A percentile compares a stretch with the other conserved stretches of the same genome.
Evolutionary conservation across 2,797 vertebrate species (phyloP).

Genomic region (Cyclopterus lumpus): DNA sequence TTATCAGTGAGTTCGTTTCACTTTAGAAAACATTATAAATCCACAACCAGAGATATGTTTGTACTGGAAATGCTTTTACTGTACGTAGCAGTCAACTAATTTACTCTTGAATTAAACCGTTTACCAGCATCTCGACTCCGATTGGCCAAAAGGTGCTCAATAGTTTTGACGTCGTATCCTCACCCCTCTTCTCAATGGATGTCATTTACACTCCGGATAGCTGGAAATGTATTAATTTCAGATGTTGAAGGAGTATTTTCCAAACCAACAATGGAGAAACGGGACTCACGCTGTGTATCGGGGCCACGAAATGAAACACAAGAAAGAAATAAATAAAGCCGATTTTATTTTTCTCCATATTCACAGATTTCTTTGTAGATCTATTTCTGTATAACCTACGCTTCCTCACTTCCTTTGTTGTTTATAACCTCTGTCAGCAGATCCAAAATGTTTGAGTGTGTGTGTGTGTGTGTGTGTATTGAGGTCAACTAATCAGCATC

Average conservation of each 20-base stretch:
- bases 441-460: neutral
- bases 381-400: neutral
- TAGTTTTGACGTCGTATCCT: neutral
- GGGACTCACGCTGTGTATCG: neutral
- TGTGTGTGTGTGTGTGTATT: neutral
- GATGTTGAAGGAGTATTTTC: neutral
- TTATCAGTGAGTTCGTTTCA: conserved; percentile 1
- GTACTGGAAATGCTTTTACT: neutral
- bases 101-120: neutral
- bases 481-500: neutral
- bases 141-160: too few species aligned
- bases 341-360: too few species aligned
- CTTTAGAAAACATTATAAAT: neutral
- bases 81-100: neutral
- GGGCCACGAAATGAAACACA: neutral
- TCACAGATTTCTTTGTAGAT: neutral
- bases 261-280: neutral
- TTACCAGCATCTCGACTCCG: neutral
- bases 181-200: neutral
- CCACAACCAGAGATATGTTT: neutral
- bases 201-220: neutral
- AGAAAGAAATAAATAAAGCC: neutral
- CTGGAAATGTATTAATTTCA: neutral
- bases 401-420: neutral
- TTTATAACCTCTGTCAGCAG: neutral